Evolutionary conservation across 2,113 vertebrate species (phyloP).

Genomic region (Stegastes partitus): DNA sequence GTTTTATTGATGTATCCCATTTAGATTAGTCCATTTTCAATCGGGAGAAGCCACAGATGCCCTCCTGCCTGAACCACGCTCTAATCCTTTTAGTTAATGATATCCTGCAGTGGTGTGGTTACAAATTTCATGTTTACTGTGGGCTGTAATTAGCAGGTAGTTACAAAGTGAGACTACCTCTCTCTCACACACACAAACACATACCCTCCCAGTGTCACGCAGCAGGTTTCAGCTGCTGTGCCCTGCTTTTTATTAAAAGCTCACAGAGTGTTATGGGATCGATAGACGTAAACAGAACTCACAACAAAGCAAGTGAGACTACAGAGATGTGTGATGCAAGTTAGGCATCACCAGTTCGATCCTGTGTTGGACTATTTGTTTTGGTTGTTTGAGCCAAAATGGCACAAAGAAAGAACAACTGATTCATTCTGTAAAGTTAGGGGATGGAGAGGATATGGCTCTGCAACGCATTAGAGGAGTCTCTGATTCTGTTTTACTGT

Average conservation of each 20-base stretch:
- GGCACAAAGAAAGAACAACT: neutral
- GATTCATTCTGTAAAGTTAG: conserved; percentile 1
- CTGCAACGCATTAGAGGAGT: neutral
- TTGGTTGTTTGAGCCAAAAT: neutral
- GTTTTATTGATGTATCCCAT: conserved; percentile 87
- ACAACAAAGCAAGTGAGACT: conserved; percentile 12
- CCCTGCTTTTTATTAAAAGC: conserved; percentile 36
- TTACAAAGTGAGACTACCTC: conserved; percentile 36
- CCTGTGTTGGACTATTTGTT: neutral
- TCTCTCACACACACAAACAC: conserved; percentile 10
- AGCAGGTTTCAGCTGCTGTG: conserved; percentile 30
- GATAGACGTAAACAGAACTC: conserved; percentile 19
- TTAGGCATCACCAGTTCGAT: neutral
- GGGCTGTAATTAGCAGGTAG: conserved; percentile 79
- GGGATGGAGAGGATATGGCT: neutral
- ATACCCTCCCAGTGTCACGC: neutral
- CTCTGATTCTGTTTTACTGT: neutral
- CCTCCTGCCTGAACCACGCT: conserved; percentile 76
- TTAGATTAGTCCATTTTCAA: conserved; percentile 88
- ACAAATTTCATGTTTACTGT: conserved; percentile 85
- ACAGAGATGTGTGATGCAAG: neutral
- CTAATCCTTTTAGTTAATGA: conserved; percentile 91
- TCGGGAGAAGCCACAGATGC: conserved; percentile 81
- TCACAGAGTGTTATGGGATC: conserved; percentile 33
- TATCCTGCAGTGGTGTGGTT: conserved; percentile 81